Base-by-base conservation (phyloP, 2,113 vertebrate genomes). In the Equus przewalskii region DNA sequence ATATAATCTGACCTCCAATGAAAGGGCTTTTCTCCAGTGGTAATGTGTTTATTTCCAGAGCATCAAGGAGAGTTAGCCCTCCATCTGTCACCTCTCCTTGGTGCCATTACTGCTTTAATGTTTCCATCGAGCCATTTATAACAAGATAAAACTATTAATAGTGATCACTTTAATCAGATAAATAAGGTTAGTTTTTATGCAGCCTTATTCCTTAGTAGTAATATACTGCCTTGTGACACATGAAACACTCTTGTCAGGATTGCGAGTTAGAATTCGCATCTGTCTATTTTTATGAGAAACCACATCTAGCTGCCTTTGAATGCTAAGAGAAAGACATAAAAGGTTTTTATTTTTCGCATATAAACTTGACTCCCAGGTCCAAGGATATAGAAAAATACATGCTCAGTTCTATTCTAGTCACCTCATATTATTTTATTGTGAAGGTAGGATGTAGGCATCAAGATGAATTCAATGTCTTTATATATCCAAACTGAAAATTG, bases 381-480 rank as follows among this genome's bases (percentile, higher is more conserved):
- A 76, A 51, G 15, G 7, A 82, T 28, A 67, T 51, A 69, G 64
- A 62, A 73, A 80, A 76, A 44, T 22, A 44, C 51, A 76, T 13
- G 28, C 58, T 78, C 75, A 76, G 10, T 46, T 82, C 54, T 79
- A 6, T 72, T 94, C 75, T 94, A 62, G 30, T 85, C 60, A 76
- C 5, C n/a, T 56, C 7, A 44, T 75, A 46, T 64, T 54, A 70
- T 84, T 96, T 89, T 91, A 72, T 76, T 81, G 75, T 65, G 51
- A 93, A 62, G 69, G 82, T 65, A 96, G 75, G 93, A 54, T 54
- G 65, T 41, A 36, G 12, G 54, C 65, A 87, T 36, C 58, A 69
- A 76, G 79, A 92, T 80, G 89, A 62, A 78, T 82, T 93, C 41
- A 51, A 2, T 44, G 46, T 67, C 21, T 94, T 91, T 95, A 36